Evolutionary conservation across 2,113 vertebrate species (phyloP).

Genomic region (Neogale vison): DNA sequence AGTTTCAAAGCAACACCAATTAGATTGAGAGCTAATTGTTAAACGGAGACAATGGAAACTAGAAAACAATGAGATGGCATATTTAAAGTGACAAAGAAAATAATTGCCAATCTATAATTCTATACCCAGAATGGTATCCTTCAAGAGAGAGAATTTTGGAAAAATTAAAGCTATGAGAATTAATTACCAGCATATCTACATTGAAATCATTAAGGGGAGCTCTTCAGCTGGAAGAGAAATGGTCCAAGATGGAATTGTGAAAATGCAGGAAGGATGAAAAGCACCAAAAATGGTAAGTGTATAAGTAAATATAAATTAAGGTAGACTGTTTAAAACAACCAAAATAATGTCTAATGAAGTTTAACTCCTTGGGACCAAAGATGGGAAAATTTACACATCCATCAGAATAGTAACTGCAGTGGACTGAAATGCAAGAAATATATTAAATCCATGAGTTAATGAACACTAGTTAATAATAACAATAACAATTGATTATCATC

Average conservation of each 20-base stretch:
- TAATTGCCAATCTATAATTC: neutral
- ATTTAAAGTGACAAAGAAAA: slow-evolving; percentile 9
- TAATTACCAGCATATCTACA: neutral
- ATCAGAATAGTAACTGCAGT: neutral
- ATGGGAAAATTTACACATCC: neutral
- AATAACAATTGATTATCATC: neutral
- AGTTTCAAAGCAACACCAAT: neutral
- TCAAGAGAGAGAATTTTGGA: neutral
- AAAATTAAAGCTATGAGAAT: slow-evolving; percentile 22
- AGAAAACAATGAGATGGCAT: neutral
- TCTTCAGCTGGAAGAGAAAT: neutral
- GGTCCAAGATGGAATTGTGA: neutral
- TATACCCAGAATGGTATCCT: neutral
- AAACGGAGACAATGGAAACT: neutral
- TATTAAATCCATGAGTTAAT: slow-evolving; percentile 5
- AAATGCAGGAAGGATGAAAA: neutral
- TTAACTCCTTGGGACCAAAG: neutral
- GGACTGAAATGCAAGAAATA: neutral
- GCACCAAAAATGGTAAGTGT: neutral
- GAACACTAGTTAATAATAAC: neutral
- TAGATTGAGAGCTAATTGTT: neutral
- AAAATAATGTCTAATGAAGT: neutral
- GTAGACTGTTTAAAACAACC: neutral
- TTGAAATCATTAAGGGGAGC: neutral
- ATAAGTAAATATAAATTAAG: neutral